Evolutionary conservation across 2,888 invertebrate species (phyloP).

Genomic region (Cataglyphis cursor): DNA sequence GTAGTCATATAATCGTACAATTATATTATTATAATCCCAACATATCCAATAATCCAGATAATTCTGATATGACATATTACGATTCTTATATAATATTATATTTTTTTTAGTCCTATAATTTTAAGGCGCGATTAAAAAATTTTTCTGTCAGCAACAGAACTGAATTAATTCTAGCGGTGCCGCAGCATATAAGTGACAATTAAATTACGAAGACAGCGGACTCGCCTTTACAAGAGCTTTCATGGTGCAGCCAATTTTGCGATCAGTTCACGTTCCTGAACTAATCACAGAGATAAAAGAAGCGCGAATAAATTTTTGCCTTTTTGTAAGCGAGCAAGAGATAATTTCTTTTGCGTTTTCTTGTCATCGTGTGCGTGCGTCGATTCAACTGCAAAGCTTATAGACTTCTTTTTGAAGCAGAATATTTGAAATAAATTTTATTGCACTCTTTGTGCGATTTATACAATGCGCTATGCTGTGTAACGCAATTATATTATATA

Average conservation of each 20-base stretch:
- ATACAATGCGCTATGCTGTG: background rate
- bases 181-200: constrained; percentile 39
- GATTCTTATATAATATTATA: background rate
- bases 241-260: constrained; percentile 40
- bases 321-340: constrained; percentile 46
- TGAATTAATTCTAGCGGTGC: constrained; percentile 34
- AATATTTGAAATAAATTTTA: constrained; percentile 32
- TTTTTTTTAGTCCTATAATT: background rate
- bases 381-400: constrained; percentile 29
- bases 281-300: constrained; percentile 51
- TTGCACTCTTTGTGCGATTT: constrained; percentile 9
- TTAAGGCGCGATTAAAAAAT: background rate
- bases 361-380: constrained; percentile 39
- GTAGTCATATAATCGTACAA: too few relatives aligned
- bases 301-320: constrained; percentile 48
- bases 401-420: constrained; percentile 26
- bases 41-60: background rate
- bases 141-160: constrained; percentile 10
- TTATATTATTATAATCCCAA: background rate
- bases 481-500: background rate
- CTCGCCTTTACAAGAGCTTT: constrained; percentile 33
- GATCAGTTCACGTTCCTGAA: constrained; percentile 50
- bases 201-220: constrained; percentile 44
- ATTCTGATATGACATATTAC: background rate
- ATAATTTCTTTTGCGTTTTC: constrained; percentile 43